Conservation (phyloP, 2,113 vertebrate species). For the Natator depressus region DNA sequence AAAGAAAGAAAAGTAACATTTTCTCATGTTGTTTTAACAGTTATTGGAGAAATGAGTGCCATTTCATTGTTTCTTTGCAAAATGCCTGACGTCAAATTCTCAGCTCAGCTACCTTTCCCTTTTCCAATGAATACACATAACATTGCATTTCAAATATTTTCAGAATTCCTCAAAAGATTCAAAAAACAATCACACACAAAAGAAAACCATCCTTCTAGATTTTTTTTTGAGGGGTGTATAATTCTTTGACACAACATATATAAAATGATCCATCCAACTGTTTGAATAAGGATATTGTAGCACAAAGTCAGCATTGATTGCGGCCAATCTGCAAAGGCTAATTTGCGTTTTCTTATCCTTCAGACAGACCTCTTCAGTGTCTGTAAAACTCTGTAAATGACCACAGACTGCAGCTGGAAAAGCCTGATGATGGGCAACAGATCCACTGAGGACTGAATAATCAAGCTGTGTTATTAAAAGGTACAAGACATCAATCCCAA, state of each 20-base stretch:
- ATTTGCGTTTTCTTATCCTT: slow-evolving; percentile 75
- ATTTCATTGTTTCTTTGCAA: slow-evolving; percentile 16
- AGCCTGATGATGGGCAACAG: slow-evolving; percentile 46
- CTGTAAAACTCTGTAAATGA: slow-evolving; percentile 70
- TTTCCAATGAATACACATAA: slow-evolving; percentile 19
- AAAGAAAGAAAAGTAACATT: neutral
- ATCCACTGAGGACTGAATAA: slow-evolving; percentile 45
- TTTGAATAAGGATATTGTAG: slow-evolving; percentile 72
- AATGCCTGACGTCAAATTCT: slow-evolving; percentile 36
- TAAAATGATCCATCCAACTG: slow-evolving; percentile 72
- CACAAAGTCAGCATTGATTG: slow-evolving; percentile 73
- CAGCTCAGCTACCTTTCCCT: neutral
- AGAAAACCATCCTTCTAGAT: slow-evolving; percentile 49
- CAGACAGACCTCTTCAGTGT: slow-evolving; percentile 68
- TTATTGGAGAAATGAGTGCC: neutral
- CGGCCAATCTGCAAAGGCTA: slow-evolving; percentile 69
- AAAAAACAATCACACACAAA: slow-evolving; percentile 57
- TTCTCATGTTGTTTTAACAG: neutral
- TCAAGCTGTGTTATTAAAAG: slow-evolving; percentile 62
- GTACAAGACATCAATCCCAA: slow-evolving; percentile 62
- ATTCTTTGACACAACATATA: slow-evolving; percentile 71
- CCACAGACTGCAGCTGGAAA: slow-evolving; percentile 68
- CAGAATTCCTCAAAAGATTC: slow-evolving; percentile 64
- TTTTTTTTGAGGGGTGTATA: slow-evolving; percentile 31
- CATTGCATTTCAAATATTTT: slow-evolving; percentile 55